phyloP scores from a whole-genome alignment of 1,140 invertebrate species.

The Anoplolepis gracilipes region DNA sequence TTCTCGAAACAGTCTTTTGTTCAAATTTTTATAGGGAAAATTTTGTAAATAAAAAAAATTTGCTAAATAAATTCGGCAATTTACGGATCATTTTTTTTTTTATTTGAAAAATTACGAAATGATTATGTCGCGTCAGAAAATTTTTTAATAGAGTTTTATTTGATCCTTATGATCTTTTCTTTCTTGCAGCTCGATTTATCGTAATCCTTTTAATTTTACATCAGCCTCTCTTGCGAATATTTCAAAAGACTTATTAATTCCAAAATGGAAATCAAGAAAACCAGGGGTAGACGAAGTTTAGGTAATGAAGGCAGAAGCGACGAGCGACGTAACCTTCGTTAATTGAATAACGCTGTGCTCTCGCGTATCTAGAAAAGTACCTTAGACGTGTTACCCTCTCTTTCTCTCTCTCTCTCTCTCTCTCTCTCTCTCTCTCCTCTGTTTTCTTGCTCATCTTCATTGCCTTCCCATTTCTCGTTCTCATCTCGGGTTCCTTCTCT shows the following conservation, averaged over 20 bases:
- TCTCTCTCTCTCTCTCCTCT: background rate
- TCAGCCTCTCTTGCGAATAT: constrained; percentile 11
- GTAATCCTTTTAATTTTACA: background rate
- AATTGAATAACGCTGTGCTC: constrained; percentile 48
- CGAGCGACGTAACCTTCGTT: constrained; percentile 46
- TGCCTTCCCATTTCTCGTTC: background rate
- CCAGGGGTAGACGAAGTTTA: constrained; percentile 52
- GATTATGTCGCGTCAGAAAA: background rate
- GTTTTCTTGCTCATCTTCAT: constrained; percentile 19
- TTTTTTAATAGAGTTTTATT: background rate
- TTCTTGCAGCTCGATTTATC: background rate
- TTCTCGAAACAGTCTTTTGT: background rate
- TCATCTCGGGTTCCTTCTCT: constrained; percentile 1
- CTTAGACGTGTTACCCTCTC: constrained; percentile 1
- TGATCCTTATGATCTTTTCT: background rate
- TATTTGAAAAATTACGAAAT: background rate
- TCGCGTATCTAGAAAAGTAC: constrained; percentile 47
- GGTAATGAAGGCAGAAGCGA: constrained; percentile 58
- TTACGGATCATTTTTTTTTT: background rate
- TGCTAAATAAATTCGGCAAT: background rate
- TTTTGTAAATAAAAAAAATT: background rate
- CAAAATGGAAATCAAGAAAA: constrained; percentile 46
- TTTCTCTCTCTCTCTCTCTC: background rate
- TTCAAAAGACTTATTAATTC: constrained; percentile 14
- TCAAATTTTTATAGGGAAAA: background rate